Evolutionary conservation across 2,888 invertebrate genomes (phyloP), one percentile per base, ranked within the genome.

Genomic region (Drosophila subquinaria): DNA sequence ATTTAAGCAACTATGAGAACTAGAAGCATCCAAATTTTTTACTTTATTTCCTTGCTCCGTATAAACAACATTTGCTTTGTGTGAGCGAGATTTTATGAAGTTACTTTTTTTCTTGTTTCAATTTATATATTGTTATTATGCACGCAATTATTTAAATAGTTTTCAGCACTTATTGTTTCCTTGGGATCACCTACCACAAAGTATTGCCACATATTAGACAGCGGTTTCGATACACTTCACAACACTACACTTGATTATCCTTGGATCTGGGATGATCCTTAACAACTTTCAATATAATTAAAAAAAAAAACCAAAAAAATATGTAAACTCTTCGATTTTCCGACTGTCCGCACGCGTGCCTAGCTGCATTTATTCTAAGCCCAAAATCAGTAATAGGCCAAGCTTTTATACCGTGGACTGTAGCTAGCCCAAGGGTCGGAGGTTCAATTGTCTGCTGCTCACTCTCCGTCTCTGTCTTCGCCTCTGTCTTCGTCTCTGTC

Each of bases 291-390:
- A 35, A 17, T 27, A 38, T 17, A 42, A 5, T 27, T 27, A 27
- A 27, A 27, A 48, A 62, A 70, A 57, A 63, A 48, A 43, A 8
- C 48, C 57, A 61, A 43, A 66, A 71, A 73, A 64, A 13, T n/a
- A 45, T 40, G 36, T 11, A 33, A 20, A 20, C 55, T 55, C 10
- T 47, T 56, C 33, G 57, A 47, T 36, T 15, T n/a, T 27, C 27
- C 60, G 68, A 62, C 15, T 52, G 47, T 56, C 60, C 50, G 69
- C 63, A 55, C 69, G 73, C 88, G 75, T 57, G 61, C 73, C 69
- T 76, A 71, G 81, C 77, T 76, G 82, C 73, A 69, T 84, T 84
- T 76, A 69, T 81, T 88, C 81, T 88, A 88, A 88, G 73, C 74
- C 71, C 70, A 84, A 67, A 66, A 69, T 70, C 81, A 83, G 69